Evolutionary conservation across 2,888 invertebrate species (phyloP).

Genomic region (Parnassius smintheus): DNA sequence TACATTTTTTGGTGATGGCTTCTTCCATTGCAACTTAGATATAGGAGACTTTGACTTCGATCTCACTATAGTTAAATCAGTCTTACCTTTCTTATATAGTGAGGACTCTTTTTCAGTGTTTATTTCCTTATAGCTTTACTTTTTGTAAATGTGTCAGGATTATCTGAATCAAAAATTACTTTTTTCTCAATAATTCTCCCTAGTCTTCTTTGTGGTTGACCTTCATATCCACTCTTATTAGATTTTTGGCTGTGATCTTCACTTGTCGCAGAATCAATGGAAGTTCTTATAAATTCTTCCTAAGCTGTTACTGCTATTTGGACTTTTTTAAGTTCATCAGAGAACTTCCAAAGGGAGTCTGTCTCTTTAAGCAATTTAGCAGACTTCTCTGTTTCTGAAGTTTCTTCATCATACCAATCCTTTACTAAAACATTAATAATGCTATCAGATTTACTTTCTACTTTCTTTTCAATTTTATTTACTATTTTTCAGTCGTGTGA

Average conservation of each 20-base stretch:
- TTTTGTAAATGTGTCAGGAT: conserved; percentile 77
- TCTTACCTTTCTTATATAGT: conserved; percentile 52
- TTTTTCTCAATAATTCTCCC: conserved; percentile 85
- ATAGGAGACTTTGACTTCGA: conserved; percentile 63
- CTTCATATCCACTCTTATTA: conserved; percentile 57
- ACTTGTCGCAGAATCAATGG: conserved; percentile 45
- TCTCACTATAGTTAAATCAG: conserved; percentile 44
- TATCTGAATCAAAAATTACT: conserved; percentile 88
- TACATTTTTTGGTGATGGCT: conserved; percentile 66
- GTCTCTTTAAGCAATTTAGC: conserved; percentile 38
- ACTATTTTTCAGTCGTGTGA: conserved; percentile 51
- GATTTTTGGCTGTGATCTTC: conserved; percentile 44
- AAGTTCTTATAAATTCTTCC: conserved; percentile 41
- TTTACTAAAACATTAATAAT: conserved; percentile 78
- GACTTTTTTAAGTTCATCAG: conserved; percentile 36
- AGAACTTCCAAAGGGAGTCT: conserved; percentile 36
- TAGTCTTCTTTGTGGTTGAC: conserved; percentile 62
- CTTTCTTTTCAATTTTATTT: conserved; percentile 30
- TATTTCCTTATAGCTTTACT: conserved; percentile 54
- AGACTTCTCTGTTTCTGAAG: conserved; percentile 42
- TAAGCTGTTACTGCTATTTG: conserved; percentile 39
- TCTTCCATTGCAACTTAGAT: conserved; percentile 70
- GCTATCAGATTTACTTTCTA: conserved; percentile 42
- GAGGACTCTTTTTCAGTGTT: conserved; percentile 43
- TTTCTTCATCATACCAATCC: conserved; percentile 76